Evolutionary conservation across 2,797 vertebrate species (phyloP), one percentile per base, ranked within the genome.

Genomic region (Mallotus villosus): DNA sequence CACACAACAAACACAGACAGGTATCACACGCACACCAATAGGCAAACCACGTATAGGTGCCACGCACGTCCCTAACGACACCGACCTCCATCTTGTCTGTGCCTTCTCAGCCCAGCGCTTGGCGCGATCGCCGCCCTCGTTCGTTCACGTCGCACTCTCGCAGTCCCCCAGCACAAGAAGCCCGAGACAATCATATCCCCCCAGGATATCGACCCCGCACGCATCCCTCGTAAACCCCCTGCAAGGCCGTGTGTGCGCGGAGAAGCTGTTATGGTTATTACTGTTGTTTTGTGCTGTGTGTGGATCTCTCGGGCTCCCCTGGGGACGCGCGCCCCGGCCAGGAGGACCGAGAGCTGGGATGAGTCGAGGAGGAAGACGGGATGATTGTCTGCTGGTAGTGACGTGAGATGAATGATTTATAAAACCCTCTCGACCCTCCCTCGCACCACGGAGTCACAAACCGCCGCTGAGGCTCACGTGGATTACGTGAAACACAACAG

Each of bases 341-440:
- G n/a, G n/a, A n/a, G n/a, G n/a, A n/a, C n/a, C n/a, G n/a, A n/a
- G n/a, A n/a, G n/a, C n/a, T n/a, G n/a, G n/a, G n/a, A 89, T 89
- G 87, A 90, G 88, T 84, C 85, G 88, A 32, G 66, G 83, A 68
- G 85, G 86, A 90, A 90, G 92, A 90, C 92, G n/a, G 90, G 92
- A 91, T 82, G 91, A 90, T 46, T 77, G 82, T 85, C 70, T 83
- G n/a, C 82, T 67, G 70, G 85, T 85, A 91, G 84, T 90, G n/a
- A 63, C 61, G 19, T 19, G 27, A 34, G 61, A 6, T 63, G 75
- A 82, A 80, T 86, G 79, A 78, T 83, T 82, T n/a, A n/a, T 76
- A 85, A 84, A 82, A 78, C 78, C 11, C 41, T 46, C 41, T 46
- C 2, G 83, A 82, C 73, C 67, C 77, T n/a, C 75, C 49, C n/a